Percentiles rank a stretch among this genome's conserved stretches.
Evolutionary conservation across 2,888 invertebrate genomes (phyloP).

Genomic region (Alviniconcha strummeri): DNA sequence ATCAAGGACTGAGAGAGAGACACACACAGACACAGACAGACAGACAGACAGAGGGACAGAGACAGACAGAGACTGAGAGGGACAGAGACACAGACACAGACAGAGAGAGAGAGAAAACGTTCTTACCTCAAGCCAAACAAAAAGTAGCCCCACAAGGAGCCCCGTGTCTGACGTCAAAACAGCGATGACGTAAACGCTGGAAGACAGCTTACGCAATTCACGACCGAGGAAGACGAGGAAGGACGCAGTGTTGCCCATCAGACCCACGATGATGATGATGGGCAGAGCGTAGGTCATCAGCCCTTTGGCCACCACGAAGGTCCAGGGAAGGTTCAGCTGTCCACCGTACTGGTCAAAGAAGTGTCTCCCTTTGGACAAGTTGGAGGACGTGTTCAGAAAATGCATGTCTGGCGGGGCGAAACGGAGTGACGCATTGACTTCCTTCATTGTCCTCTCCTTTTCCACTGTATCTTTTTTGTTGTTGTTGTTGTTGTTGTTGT

Average conservation of each 20-base stretch:
- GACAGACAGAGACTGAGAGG: background rate
- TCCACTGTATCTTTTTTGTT: background rate
- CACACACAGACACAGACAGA: slow-evolving; percentile 1
- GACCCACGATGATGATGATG: slow-evolving; percentile 40
- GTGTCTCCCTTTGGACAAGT: background rate
- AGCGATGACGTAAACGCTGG: slow-evolving; percentile 47
- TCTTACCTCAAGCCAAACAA: slow-evolving; percentile 43
- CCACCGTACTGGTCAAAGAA: background rate
- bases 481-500: background rate
- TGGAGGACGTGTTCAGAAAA: background rate
- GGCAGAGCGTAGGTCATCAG: slow-evolving; percentile 42
- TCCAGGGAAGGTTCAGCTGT: slow-evolving; percentile 16
- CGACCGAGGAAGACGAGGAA: slow-evolving; percentile 43
- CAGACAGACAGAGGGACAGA: background rate
- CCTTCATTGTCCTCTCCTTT: background rate
- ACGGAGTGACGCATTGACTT: background rate
- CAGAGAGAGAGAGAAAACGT: background rate
- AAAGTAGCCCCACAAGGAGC: slow-evolving; percentile 41
- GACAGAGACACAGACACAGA: background rate
- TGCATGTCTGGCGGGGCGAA: background rate
- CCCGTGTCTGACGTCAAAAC: slow-evolving; percentile 46
- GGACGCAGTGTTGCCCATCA: slow-evolving; percentile 42
- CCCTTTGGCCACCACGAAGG: slow-evolving; percentile 29
- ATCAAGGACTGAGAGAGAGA: background rate
- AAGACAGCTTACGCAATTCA: slow-evolving; percentile 38